A percentile compares a stretch with the other conserved stretches of the same genome.
Evolutionary conservation across 2,888 invertebrate genomes (phyloP).

Genomic region (Notodonta dromedarius): DNA sequence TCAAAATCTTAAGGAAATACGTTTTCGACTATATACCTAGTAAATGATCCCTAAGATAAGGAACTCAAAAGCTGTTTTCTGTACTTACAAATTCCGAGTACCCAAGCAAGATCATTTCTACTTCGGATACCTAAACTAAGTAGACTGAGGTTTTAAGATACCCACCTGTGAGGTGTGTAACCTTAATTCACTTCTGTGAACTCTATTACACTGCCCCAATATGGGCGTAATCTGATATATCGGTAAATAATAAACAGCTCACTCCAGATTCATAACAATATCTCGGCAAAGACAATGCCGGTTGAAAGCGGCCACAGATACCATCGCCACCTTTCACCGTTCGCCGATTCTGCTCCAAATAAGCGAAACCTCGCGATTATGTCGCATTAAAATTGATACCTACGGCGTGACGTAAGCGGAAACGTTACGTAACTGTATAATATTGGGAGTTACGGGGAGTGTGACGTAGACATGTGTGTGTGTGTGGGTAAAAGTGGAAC

Average conservation of each 20-base stretch:
- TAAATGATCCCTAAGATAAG: no score
- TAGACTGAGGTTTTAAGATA: no score
- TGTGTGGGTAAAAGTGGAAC: background rate
- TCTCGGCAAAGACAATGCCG: conserved; percentile 32
- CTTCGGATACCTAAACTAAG: no score
- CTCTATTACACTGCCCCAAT: no score
- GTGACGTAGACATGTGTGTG: background rate
- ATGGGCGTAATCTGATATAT: background rate
- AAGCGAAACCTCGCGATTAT: conserved; percentile 47
- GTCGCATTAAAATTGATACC: conserved; percentile 47
- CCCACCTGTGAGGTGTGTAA: no score
- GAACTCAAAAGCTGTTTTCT: no score
- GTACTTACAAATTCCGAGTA: no score
- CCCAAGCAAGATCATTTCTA: no score
- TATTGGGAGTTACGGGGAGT: conserved; percentile 27
- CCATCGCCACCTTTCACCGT: conserved; percentile 53
- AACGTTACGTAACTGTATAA: conserved; percentile 34
- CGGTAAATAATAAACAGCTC: conserved; percentile 1
- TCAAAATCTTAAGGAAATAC: no score
- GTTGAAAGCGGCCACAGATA: conserved; percentile 41
- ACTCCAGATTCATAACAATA: background rate
- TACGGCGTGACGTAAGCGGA: conserved; percentile 38
- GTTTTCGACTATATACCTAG: no score
- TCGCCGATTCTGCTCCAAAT: conserved; percentile 54
- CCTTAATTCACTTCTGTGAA: no score